phyloP scores from a whole-genome alignment of 2,888 invertebrate species.

The Chromoteleia sp. region DNA sequence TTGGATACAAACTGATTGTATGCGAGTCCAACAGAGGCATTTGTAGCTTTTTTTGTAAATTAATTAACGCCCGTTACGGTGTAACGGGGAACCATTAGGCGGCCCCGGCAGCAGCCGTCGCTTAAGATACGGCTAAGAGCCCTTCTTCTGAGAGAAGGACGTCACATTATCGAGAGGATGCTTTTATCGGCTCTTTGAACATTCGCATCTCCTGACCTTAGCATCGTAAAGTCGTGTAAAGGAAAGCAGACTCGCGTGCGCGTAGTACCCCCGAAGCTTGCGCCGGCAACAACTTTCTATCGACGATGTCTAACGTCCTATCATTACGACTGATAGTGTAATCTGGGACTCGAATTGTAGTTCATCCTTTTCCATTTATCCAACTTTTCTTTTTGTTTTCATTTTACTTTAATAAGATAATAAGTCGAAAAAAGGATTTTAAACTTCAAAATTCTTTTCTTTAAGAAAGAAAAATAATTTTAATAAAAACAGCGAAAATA shows the following conservation, averaged over 20 bases:
- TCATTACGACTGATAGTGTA: slow-evolving; percentile 43
- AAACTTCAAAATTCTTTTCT: too few species aligned
- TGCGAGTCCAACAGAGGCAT: slow-evolving; percentile 38
- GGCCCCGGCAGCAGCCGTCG: slow-evolving; percentile 73
- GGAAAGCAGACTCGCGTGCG: slow-evolving; percentile 73
- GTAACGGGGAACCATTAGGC: slow-evolving; percentile 76
- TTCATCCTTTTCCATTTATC: background rate
- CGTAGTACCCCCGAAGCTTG: slow-evolving; percentile 43
- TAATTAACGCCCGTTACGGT: slow-evolving; percentile 76
- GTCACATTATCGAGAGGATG: slow-evolving; percentile 69
- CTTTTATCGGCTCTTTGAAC: slow-evolving; percentile 79
- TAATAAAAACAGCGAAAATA: too few species aligned
- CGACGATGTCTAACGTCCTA: slow-evolving; percentile 53
- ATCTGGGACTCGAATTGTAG: slow-evolving; percentile 17
- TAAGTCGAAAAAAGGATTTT: background rate
- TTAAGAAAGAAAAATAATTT: too few species aligned
- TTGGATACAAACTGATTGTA: slow-evolving; percentile 44
- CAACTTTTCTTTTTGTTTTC: background rate
- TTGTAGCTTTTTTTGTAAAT: slow-evolving; percentile 69
- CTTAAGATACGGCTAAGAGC: slow-evolving; percentile 81
- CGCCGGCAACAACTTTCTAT: slow-evolving; percentile 49
- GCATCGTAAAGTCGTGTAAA: slow-evolving; percentile 77
- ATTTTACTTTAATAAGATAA: slow-evolving; percentile 3
- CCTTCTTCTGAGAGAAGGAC: slow-evolving; percentile 72
- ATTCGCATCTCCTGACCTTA: slow-evolving; percentile 81